Base-by-base conservation (phyloP, 2,113 vertebrate genomes). In the Dipodomys merriami region DNA sequence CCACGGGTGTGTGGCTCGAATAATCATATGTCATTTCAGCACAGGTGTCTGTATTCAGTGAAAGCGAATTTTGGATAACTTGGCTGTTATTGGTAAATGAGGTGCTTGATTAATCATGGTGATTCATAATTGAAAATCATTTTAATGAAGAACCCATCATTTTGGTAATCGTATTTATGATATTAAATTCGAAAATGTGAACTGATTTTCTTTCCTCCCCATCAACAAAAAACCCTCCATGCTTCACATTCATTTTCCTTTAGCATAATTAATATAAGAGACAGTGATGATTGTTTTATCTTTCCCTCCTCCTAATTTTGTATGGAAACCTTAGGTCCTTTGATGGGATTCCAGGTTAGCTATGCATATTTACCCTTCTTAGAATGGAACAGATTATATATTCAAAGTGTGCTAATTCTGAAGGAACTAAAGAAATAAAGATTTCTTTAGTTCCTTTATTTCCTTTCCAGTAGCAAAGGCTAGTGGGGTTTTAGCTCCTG, bases 11-110 rank as follows among this genome's bases (percentile, higher is more conserved):
- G 96, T 86, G 95, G 64, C 74, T 76, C 6, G 25, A 82, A 1
- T 78, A 68, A 39, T 23, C 72, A 87, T 78, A 78, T 65, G 65
- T 64, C 86, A 88, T 96, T 97, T 97, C 93, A 95, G 77, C 76
- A 73, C 96, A 97, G 96, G 96, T 97, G 95, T 95, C 95, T 94
- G 84, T 83, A 95, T 97, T 97, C 97, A 96, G 64, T 83, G 91
- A 95, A 95, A 86, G 86, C 95, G 97, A 94, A 95, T 72, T 85
- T 94, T 60, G 62, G 84, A 74, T 83, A 57, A 65, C 86, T 60
- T 69, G 91, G 81, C 85, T 96, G 65, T 91, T 97, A 29, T 44
- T 91, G 91, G 53, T 97, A 93, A 93, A 95, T 92, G 96, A 94
- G 83, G 3, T 91, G 73, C 78, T 86, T 90, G 93, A 69, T 90